Evolutionary conservation across 92 coral and sea anemone genomes (phyloP).

Genomic region (Chrysogorgia sp.): DNA sequence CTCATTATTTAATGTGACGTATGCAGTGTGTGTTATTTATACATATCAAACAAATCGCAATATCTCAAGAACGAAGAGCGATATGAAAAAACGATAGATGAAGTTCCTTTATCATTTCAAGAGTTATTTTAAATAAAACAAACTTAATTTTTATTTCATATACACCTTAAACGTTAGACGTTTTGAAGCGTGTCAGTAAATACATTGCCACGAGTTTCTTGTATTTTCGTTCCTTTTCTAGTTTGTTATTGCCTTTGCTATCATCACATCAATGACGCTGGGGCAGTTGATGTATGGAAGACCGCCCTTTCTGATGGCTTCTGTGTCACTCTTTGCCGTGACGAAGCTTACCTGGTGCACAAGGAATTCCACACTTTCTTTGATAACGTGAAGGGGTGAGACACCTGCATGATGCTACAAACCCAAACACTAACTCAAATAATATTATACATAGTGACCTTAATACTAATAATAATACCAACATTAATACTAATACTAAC

Average conservation of each 20-base stretch:
- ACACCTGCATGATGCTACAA: background rate
- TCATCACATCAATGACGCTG: constrained; percentile 96
- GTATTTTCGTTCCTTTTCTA: constrained; percentile 12
- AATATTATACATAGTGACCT: background rate
- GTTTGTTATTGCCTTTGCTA: constrained; percentile 97
- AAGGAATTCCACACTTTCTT: constrained; percentile 85
- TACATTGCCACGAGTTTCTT: background rate
- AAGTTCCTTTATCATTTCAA: too few species aligned
- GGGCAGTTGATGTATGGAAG: constrained; percentile 93
- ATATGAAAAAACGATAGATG: too few species aligned
- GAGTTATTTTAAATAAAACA: too few species aligned
- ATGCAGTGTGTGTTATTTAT: too few species aligned
- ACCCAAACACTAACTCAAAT: background rate
- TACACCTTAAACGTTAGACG: too few species aligned
- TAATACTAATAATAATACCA: too few species aligned
- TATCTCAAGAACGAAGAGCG: too few species aligned
- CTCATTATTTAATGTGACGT: too few species aligned
- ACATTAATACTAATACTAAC: too few species aligned
- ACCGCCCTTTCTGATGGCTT: constrained; percentile 86
- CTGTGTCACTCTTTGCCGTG: constrained; percentile 83
- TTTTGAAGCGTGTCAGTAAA: background rate
- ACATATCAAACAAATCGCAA: too few species aligned
- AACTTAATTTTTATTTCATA: too few species aligned
- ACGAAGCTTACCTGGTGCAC: constrained; percentile 86
- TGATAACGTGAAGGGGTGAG: constrained; percentile 97